Conservation (phyloP, 2,113 vertebrate species). For the Pseudorasbora parva region DNA sequence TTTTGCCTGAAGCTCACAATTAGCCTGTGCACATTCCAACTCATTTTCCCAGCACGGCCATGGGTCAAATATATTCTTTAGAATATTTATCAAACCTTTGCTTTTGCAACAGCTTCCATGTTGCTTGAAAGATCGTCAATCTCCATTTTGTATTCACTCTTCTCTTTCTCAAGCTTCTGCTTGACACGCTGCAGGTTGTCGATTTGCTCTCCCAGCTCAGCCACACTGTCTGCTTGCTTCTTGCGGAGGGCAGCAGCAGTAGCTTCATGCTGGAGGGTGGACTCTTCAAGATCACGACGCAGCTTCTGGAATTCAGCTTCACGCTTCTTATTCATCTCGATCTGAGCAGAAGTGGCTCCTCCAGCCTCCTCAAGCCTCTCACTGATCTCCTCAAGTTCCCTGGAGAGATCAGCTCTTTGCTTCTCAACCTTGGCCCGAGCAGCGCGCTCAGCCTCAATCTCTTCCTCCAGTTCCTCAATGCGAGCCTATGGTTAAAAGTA, state of each 20-base stretch:
- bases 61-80: too few relatives aligned
- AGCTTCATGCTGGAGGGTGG: constrained; percentile 63
- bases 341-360: constrained; percentile 52
- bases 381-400: constrained; percentile 74
- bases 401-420: constrained; percentile 67
- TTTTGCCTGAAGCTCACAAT: too few relatives aligned
- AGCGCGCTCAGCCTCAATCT: constrained; percentile 68
- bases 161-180: constrained; percentile 42
- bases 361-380: constrained; percentile 69
- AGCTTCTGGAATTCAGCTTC: constrained; percentile 63
- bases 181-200: constrained; percentile 56
- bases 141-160: constrained; percentile 56
- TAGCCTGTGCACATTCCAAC: too few relatives aligned
- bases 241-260: constrained; percentile 60
- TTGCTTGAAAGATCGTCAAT: background rate
- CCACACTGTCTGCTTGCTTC: constrained; percentile 56
- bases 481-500: constrained; percentile 39
- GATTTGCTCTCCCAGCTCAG: constrained; percentile 29
- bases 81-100: constrained; percentile 46
- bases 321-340: constrained; percentile 56
- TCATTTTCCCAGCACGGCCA: too few relatives aligned
- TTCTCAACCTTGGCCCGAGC: constrained; percentile 63
- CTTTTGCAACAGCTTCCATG: background rate
- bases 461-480: constrained; percentile 57
- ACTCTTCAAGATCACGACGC: constrained; percentile 58